A percentile compares a stretch with the other conserved stretches of the same genome.
These are phyloP conservation scores for Puma concolor DNA, from an alignment of 2,113 vertebrate species.

Conservation along the genomic window DNA sequence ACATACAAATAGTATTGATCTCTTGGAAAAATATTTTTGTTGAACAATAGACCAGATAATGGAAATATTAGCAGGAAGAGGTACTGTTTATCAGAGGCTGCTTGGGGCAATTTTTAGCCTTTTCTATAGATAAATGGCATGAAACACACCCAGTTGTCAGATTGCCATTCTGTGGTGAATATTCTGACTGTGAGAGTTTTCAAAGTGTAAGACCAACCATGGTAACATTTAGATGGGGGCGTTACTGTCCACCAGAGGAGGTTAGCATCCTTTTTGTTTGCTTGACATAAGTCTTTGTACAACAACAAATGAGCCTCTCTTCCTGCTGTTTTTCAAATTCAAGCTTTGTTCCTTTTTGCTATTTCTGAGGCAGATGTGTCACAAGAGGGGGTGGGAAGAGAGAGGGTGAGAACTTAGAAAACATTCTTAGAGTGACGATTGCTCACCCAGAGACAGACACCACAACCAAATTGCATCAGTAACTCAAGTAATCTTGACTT, in stretches of 20 bases:
- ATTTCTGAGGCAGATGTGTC: constrained; percentile 45
- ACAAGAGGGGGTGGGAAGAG: neutral
- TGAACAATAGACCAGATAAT: constrained; percentile 7
- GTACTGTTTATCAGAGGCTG: constrained; percentile 3
- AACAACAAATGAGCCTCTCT: constrained; percentile 60
- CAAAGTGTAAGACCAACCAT: constrained; percentile 48
- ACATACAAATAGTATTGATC: neutral
- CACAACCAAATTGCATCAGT: neutral
- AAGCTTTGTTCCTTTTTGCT: constrained; percentile 67
- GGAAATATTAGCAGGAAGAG: constrained; percentile 24
- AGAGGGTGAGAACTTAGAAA: neutral
- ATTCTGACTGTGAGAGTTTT: constrained; percentile 59
- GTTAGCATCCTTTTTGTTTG: constrained; percentile 49
- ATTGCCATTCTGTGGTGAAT: constrained; percentile 52
- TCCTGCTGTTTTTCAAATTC: constrained; percentile 60
- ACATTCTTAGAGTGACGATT: neutral
- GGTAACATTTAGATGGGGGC: constrained; percentile 54
- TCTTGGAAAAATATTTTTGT: neutral
- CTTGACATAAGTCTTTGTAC: constrained; percentile 72
- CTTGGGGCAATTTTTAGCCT: constrained; percentile 51
- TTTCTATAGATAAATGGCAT: constrained; percentile 51
- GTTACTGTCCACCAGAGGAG: neutral
- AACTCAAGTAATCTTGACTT: neutral
- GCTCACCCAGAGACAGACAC: constrained; percentile 50
- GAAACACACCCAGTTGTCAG: constrained; percentile 57